Evolutionary conservation across 2,113 vertebrate genomes (phyloP).

Genomic region (Chaenogobius annularis): DNA sequence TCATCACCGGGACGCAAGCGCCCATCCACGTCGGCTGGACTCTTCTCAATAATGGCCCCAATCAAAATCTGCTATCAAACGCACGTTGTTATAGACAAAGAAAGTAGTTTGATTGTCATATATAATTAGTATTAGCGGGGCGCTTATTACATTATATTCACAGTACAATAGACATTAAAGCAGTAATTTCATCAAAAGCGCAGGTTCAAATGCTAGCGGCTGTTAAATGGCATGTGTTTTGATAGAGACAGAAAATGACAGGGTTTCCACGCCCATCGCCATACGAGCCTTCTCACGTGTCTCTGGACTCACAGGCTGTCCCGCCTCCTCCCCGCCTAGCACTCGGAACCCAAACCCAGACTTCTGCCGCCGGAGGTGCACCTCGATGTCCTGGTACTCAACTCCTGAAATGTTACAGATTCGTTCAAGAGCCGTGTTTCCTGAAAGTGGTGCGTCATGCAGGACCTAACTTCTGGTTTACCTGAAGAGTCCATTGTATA

Average conservation of each 20-base stretch:
- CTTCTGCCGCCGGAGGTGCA: conserved; percentile 94
- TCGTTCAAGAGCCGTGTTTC: not conserved
- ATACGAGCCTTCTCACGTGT: conserved; percentile 81
- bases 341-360: conserved; percentile 98
- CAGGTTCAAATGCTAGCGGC: conserved; percentile 25
- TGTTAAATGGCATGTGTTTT: conserved; percentile 51
- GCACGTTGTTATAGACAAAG: conserved; percentile 6
- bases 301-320: conserved; percentile 93
- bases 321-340: conserved; percentile 96
- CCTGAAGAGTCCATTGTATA: conserved; percentile 89
- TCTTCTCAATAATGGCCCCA: conserved; percentile 96
- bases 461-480: conserved; percentile 71
- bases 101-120: not conserved
- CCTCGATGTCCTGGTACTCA: conserved; percentile 94
- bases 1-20: conserved; percentile 95
- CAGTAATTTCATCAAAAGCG: conserved; percentile 52
- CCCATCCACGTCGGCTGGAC: conserved; percentile 93
- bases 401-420: conserved; percentile 69
- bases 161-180: conserved; percentile 24
- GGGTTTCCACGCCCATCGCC: conserved; percentile 70
- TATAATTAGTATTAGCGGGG: conserved; percentile 30
- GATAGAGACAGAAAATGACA: conserved; percentile 66
- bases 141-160: conserved; percentile 43
- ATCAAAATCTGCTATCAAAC: conserved; percentile 88
- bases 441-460: not conserved